A percentile compares a stretch with the other conserved stretches of the same genome.
These are phyloP conservation scores for Frieseomelitta varia DNA, from an alignment of 1,140 invertebrate genomes.

Conservation along the genomic window DNA sequence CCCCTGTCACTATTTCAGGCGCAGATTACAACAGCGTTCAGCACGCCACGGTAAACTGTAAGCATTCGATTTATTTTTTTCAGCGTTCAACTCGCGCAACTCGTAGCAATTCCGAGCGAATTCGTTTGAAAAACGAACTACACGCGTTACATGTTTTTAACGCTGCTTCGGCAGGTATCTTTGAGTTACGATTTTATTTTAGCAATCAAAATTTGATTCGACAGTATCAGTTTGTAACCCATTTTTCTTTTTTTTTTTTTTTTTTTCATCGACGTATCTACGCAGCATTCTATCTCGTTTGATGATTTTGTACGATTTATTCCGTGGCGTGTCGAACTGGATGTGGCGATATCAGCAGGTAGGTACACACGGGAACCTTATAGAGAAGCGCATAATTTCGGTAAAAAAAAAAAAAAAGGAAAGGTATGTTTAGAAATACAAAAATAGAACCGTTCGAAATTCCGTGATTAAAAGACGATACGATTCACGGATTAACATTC, in stretches of 20 bases:
- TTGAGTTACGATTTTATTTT: not conserved
- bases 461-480: not conserved
- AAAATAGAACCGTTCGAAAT: not conserved
- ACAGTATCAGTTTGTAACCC: too few species aligned
- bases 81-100: not conserved
- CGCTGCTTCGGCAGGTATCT: not conserved
- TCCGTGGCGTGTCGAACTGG: too few species aligned
- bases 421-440: not conserved
- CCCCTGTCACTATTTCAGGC: constrained; percentile 2
- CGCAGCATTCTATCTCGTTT: not conserved
- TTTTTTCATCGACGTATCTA: too few species aligned
- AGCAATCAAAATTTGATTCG: not conserved
- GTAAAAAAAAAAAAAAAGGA: not conserved
- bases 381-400: not conserved
- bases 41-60: not conserved
- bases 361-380: not conserved
- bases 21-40: not conserved
- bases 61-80: not conserved
- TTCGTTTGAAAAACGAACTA: not conserved
- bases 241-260: not conserved
- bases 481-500: not conserved
- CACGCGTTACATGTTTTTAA: not conserved
- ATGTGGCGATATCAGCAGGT: constrained; percentile 21
- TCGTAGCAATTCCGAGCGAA: not conserved
- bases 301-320: not conserved